phyloP scores from a whole-genome alignment of 1,140 invertebrate species.

The Eubasilissa regina region DNA sequence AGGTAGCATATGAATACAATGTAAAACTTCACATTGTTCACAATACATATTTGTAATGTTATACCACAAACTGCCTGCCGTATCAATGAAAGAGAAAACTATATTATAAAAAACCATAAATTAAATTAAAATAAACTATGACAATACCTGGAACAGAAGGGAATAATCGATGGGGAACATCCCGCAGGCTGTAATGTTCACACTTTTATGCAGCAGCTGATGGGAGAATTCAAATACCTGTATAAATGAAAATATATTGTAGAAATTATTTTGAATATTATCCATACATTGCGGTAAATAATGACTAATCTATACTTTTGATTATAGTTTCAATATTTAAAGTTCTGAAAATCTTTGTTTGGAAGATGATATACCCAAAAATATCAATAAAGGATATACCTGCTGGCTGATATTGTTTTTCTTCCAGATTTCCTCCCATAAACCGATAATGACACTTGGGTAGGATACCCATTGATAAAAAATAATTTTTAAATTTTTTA shows the following conservation, averaged over 20 bases:
- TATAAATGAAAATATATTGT: too few relatives aligned
- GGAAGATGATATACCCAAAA: too few relatives aligned
- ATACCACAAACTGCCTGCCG: not conserved
- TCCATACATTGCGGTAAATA: not conserved
- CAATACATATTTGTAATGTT: not conserved
- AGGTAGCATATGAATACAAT: too few relatives aligned
- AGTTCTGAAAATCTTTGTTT: too few relatives aligned
- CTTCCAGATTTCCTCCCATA: too few relatives aligned
- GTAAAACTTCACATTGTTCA: too few relatives aligned
- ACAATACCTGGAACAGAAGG: not conserved
- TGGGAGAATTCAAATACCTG: slow-evolving; percentile 63
- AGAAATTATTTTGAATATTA: not conserved
- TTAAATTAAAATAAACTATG: slow-evolving; percentile 7
- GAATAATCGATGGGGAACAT: slow-evolving; percentile 62
- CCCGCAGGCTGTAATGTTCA: slow-evolving; percentile 62
- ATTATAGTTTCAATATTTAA: too few relatives aligned
- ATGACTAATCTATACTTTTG: not conserved
- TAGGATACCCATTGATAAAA: too few relatives aligned
- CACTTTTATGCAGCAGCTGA: slow-evolving; percentile 62
- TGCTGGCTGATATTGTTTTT: too few relatives aligned
- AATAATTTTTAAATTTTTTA: too few relatives aligned
- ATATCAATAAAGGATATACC: too few relatives aligned
- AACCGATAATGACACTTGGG: too few relatives aligned
- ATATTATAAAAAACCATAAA: not conserved
- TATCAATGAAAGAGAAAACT: not conserved